Evolutionary conservation across 1,140 invertebrate species (phyloP), one percentile per base, ranked within the genome.

Genomic region (Eupeodes corollae): DNA sequence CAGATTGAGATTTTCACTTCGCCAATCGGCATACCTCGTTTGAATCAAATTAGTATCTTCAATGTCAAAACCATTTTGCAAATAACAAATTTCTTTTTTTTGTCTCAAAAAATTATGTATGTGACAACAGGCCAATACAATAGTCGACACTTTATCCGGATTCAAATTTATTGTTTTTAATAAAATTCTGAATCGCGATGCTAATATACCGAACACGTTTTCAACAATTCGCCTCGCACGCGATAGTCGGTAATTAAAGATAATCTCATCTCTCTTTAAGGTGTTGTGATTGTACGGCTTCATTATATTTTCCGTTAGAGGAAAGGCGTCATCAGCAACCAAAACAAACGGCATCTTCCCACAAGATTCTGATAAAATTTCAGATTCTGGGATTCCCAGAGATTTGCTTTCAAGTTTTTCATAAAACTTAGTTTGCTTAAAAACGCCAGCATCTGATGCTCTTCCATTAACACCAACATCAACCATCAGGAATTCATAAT

Each of bases 211-310:
- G n/a, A n/a, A n/a, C n/a, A n/a, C n/a, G n/a, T n/a, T n/a, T n/a
- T 62, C 58, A 6, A 74, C 59, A 41, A 69, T 61, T 35, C 67
- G 51, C 40, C 69, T 52, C 16, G 63, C 65, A 40, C 63, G 54
- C n/a, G 53, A 57, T 18, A 68, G 41, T 30, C 65, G 41, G 50
- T 74, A 76, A 53, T 75, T 74, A 51, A 67, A 75, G 15, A 71
- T 55, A 33, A 52, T 39, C 47, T 58, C 52, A 30, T 50, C 46
- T 15, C 14, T 39, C 10, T 37, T 56, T 37, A 59, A 47, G 14
- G 35, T 43, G 16, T 47, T 52, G 48, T 52, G 50, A 15, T 53
- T 51, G 47, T 53, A 67, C 30, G 66, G 68, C 45, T 62, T 62
- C 53, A 69, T 57, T n/a, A 69, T 39, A 46, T 64, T 55, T 49